A percentile compares a stretch with the other conserved stretches of the same genome.
Evolutionary conservation across 2,113 vertebrate species (phyloP).

Genomic region (Ornithorhynchus anatinus): DNA sequence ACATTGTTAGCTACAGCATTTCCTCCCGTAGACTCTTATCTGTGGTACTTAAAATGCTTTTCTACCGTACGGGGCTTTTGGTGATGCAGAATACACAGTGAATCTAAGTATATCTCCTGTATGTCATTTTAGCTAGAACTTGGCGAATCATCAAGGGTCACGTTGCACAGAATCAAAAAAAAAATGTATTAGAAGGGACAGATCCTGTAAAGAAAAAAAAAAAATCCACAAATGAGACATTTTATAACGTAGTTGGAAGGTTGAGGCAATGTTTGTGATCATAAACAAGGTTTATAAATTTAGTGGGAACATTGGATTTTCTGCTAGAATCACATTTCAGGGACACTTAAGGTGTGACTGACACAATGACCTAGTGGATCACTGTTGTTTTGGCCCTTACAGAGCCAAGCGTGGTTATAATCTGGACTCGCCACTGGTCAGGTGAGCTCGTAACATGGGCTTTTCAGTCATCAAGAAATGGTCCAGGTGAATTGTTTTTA

Average conservation of each 20-base stretch:
- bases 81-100: not conserved
- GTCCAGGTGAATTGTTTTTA: slow-evolving; percentile 7
- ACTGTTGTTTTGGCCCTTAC: not conserved
- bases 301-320: not conserved
- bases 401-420: not conserved
- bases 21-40: too few species aligned
- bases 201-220: slow-evolving; percentile 36
- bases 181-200: not conserved
- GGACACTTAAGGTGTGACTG: not conserved
- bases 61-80: not conserved
- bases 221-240: not conserved
- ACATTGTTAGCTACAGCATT: too few species aligned
- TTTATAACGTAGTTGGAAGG: too few species aligned
- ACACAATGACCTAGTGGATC: too few species aligned
- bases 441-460: not conserved
- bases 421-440: not conserved
- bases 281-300: not conserved
- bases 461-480: not conserved
- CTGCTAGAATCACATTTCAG: not conserved
- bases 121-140: slow-evolving; percentile 27
- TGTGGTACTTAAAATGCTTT: too few species aligned
- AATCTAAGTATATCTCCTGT: not conserved
- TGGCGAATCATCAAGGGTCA: slow-evolving; percentile 2
- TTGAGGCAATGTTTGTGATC: not conserved
- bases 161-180: not conserved